Percentiles rank a stretch among this genome's conserved stretches.
These are phyloP conservation scores for Tragelaphus scriptus DNA, from an alignment of 2,113 vertebrate species.

Conservation along the genomic window DNA sequence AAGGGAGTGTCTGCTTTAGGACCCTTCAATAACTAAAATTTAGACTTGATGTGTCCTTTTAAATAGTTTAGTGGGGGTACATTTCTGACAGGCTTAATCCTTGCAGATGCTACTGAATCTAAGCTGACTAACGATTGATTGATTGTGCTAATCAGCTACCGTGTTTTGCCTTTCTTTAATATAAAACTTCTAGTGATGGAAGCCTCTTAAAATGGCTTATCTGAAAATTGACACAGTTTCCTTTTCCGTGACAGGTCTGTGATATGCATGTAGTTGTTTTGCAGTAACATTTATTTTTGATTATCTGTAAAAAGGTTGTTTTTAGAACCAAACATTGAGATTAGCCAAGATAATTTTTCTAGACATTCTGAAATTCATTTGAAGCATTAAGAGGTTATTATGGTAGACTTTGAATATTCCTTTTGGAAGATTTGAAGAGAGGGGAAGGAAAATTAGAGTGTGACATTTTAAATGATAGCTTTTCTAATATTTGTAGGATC, in stretches of 20 bases:
- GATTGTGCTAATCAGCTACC: neutral
- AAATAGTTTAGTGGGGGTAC: neutral
- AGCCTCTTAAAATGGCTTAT: neutral
- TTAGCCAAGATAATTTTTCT: neutral
- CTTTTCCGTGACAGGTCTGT: neutral
- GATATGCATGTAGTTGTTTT: neutral
- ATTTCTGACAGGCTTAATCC: neutral
- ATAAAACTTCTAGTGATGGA: neutral
- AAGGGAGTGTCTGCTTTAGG: neutral
- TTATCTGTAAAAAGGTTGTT: neutral
- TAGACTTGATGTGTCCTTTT: neutral
- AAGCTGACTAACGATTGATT: neutral
- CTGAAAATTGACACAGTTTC: neutral
- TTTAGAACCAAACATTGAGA: neutral
- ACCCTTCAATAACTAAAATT: neutral
- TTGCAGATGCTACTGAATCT: neutral
- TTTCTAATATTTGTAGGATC: neutral
- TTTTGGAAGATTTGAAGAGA: slow-evolving; percentile 13
- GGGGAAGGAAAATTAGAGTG: neutral
- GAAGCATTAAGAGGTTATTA: neutral
- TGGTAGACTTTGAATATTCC: neutral
- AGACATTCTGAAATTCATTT: neutral
- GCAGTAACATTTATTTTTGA: neutral
- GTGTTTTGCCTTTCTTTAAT: neutral
- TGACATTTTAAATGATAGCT: neutral